phyloP scores from a whole-genome alignment of 2,113 vertebrate genomes.

The Mustela lutreola region DNA sequence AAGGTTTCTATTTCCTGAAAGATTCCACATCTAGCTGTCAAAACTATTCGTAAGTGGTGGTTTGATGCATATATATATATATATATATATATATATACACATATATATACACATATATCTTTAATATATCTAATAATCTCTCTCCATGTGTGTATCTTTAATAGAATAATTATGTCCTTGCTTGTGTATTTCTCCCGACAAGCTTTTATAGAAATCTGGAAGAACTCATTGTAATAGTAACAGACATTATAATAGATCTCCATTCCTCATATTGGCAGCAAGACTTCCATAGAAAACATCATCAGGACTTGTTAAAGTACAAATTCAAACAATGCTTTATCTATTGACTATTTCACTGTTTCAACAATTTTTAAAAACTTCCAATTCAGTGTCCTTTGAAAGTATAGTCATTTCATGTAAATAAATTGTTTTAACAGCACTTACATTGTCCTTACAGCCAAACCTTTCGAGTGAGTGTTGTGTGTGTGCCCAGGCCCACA shows the following conservation, averaged over 20 bases:
- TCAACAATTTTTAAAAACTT: background rate
- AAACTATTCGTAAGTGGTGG: background rate
- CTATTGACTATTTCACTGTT: conserved; percentile 5
- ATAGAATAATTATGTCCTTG: background rate
- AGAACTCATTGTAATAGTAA: background rate
- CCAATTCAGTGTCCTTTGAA: background rate
- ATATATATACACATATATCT: background rate
- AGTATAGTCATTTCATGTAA: background rate
- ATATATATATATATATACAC: too few relatives aligned
- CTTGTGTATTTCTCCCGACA: background rate
- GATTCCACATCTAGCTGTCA: background rate
- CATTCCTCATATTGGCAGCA: background rate
- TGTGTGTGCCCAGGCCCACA: background rate
- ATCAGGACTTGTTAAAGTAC: background rate
- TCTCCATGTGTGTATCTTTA: background rate
- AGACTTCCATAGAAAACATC: conserved; percentile 21
- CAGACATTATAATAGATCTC: background rate
- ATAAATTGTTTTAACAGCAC: background rate
- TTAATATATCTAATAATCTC: background rate
- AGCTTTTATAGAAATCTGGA: background rate
- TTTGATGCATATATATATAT: background rate
- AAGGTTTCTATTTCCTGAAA: background rate
- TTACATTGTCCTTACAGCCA: background rate
- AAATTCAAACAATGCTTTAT: background rate
- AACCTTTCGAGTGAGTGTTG: background rate